Base-by-base conservation (phyloP, 1,140 invertebrate genomes). In the Aphaenogaster ashmeadi region DNA sequence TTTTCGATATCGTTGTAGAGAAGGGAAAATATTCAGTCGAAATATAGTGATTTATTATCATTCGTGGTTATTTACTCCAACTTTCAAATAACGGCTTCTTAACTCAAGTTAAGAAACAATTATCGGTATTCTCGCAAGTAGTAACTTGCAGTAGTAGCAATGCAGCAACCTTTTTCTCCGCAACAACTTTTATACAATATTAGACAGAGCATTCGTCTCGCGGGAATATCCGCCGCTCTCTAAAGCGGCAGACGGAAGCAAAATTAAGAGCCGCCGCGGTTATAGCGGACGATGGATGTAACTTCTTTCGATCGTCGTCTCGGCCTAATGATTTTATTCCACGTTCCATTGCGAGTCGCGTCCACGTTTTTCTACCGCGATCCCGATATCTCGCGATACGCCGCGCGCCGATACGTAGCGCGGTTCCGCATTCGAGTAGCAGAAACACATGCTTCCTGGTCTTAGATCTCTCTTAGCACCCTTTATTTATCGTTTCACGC, bases 401-500 rank as follows among this genome's bases (percentile, higher is more conserved):
- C 38, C 8, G 36, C 60, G 41, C 66, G 75, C 84, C 75, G 83
- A 89, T 91, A 78, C 80, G 67, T 52, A 47, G 11, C 71, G 52
- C 64, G 64, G 89, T 91, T 88, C 86, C 89, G 89, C 89, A 66
- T 92, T 91, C 83, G 86, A 88, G 64, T 62, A 79, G 44, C 38
- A 80, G 71, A 50, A 52, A 27, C 80, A 66, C 79, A 56, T 44
- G 54, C 86, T 93, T 91, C 92, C 89, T 90, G 89, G 86, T 90
- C 77, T 87, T 88, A 87, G 85, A 87, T 88, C 83, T 91, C 62
- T 87, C 83, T 90, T 87, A 88, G 72, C 72, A 72, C 75, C 58
- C 87, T 91, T 92, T 93, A 93, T 93, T 93, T 93, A 93, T 93
- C 88, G 91, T 88, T 93, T 89, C 88, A 89, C 87, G 92, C 90